phyloP scores from a whole-genome alignment of 64 coral and sea anemone genomes.

The Porites australiensis region DNA sequence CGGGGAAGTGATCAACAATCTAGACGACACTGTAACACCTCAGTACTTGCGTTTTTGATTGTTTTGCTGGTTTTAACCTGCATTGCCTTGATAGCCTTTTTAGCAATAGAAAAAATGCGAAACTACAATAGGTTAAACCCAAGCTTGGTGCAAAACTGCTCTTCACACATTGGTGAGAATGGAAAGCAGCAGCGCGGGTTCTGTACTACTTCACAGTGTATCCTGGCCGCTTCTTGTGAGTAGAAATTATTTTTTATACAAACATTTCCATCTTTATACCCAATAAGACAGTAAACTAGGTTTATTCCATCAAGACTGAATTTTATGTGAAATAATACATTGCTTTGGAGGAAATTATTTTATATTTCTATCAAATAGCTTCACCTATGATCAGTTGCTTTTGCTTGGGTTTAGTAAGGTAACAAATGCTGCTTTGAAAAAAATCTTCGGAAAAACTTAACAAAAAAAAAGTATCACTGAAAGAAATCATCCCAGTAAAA shows the following conservation, averaged over 20 bases:
- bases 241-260: neutral
- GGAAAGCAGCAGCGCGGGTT: too few relatives aligned
- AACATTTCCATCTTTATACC: neutral
- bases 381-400: too few relatives aligned
- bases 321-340: too few relatives aligned
- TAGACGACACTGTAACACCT: neutral
- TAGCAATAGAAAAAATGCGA: constrained; percentile 25
- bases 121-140: neutral
- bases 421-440: too few relatives aligned
- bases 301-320: too few relatives aligned
- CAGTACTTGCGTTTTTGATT: constrained; percentile 15
- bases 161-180: neutral
- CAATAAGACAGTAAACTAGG: too few relatives aligned
- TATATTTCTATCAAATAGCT: too few relatives aligned
- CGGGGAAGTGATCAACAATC: neutral
- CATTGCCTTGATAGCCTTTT: neutral
- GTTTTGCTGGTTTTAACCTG: constrained; percentile 6
- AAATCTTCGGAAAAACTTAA: neutral
- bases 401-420: too few relatives aligned
- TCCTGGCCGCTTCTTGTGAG: constrained; percentile 29
- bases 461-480: neutral
- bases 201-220: constrained; percentile 6
- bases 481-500: neutral
- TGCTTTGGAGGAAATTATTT: too few relatives aligned
- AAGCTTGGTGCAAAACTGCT: neutral